phyloP scores from a whole-genome alignment of 2,888 invertebrate species.

The Rotaria socialis region DNA sequence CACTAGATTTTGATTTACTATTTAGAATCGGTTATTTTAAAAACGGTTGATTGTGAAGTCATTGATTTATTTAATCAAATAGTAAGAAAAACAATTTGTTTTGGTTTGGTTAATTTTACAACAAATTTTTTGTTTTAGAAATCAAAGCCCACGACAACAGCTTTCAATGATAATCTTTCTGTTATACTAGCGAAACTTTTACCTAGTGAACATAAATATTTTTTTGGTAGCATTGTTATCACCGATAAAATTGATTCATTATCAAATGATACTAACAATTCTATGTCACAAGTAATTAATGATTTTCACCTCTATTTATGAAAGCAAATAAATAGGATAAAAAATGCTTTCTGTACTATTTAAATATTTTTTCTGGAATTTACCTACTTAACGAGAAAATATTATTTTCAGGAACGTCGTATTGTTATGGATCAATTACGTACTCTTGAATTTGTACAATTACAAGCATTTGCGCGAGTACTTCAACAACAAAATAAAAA shows the following conservation, averaged over 20 bases:
- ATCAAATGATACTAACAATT: background rate
- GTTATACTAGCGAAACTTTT: background rate
- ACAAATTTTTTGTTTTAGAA: background rate
- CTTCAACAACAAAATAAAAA: constrained; percentile 35
- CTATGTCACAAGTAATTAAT: background rate
- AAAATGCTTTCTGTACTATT: too few relatives aligned
- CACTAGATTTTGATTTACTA: background rate
- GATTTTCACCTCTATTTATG: too few relatives aligned
- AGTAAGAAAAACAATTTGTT: background rate
- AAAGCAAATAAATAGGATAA: too few relatives aligned
- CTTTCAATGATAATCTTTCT: background rate
- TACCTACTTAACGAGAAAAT: too few relatives aligned
- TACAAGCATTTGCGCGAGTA: constrained; percentile 8
- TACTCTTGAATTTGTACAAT: constrained; percentile 26
- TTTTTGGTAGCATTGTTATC: background rate
- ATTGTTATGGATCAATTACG: constrained; percentile 31
- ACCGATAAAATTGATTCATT: constrained; percentile 13
- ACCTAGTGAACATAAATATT: constrained; percentile 4
- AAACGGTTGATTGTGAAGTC: constrained; percentile 1
- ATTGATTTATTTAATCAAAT: constrained; percentile 20
- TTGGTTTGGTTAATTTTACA: background rate
- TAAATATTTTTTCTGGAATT: too few relatives aligned
- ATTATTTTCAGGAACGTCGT: background rate
- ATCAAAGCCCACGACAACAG: background rate
- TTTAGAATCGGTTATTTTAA: constrained; percentile 13